phyloP scores from a whole-genome alignment of 1,140 invertebrate genomes.

The Drosophila pruinosa region DNA sequence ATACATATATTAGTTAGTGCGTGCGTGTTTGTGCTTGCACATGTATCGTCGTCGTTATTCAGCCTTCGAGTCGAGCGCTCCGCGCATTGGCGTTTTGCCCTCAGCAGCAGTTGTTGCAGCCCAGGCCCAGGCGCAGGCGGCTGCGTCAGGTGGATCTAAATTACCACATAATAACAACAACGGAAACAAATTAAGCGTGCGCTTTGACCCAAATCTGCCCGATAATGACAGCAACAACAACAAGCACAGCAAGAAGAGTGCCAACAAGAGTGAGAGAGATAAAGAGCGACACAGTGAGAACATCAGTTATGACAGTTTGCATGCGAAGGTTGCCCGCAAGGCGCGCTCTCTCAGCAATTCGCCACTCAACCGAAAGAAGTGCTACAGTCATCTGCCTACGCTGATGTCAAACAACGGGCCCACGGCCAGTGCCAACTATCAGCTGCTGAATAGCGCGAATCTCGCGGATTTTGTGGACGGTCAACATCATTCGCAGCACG shows the following conservation, averaged over 20 bases:
- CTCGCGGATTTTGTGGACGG: slow-evolving; percentile 66
- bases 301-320: slow-evolving; percentile 39
- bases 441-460: slow-evolving; percentile 68
- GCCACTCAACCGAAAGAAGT: slow-evolving; percentile 71
- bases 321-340: slow-evolving; percentile 62
- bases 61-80: slow-evolving; percentile 70
- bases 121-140: slow-evolving; percentile 7
- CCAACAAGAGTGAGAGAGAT: slow-evolving; percentile 38
- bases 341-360: slow-evolving; percentile 75
- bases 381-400: slow-evolving; percentile 69
- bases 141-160: slow-evolving; percentile 30
- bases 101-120: slow-evolving; percentile 26
- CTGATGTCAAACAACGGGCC: slow-evolving; percentile 62
- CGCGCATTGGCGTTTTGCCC: slow-evolving; percentile 66
- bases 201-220: slow-evolving; percentile 75
- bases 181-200: slow-evolving; percentile 62
- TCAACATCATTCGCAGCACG: slow-evolving; percentile 72
- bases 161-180: slow-evolving; percentile 38
- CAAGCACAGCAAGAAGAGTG: slow-evolving; percentile 33
- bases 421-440: slow-evolving; percentile 63
- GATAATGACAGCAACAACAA: slow-evolving; percentile 66
- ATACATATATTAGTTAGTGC: background rate
- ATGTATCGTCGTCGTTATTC: slow-evolving; percentile 82
- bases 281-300: slow-evolving; percentile 26
- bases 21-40: slow-evolving; percentile 22